These are phyloP conservation scores for Hydropsyche tenuis DNA, from an alignment of 1,140 invertebrate species.

Conservation along the genomic window DNA sequence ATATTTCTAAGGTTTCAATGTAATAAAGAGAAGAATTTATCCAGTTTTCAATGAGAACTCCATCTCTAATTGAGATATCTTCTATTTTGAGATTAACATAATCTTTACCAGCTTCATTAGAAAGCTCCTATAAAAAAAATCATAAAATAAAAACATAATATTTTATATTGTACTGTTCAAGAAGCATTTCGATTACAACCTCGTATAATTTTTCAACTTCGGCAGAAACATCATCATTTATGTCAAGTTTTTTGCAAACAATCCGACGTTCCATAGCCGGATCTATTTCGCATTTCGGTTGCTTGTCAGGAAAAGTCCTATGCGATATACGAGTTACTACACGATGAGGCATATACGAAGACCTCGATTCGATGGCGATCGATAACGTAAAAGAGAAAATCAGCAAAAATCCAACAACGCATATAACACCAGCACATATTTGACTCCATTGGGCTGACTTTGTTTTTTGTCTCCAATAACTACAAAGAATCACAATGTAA, in stretches of 20 bases:
- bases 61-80: neutral
- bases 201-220: too few species aligned
- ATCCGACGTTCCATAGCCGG: too few species aligned
- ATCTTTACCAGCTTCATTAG: neutral
- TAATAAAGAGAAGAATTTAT: neutral
- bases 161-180: too few species aligned
- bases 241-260: neutral
- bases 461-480: neutral
- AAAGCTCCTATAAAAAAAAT: neutral
- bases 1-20: neutral
- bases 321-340: neutral
- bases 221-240: neutral
- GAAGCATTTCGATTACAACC: too few species aligned
- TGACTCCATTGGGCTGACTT: conserved; percentile 43
- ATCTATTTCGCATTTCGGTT: neutral
- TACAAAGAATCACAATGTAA: too few species aligned
- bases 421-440: conserved; percentile 41
- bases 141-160: neutral
- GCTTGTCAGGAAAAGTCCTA: neutral
- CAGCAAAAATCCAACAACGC: conserved; percentile 38
- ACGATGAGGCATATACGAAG: too few species aligned
- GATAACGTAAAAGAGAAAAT: conserved; percentile 38
- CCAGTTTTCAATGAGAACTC: neutral
- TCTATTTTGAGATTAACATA: neutral
- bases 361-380: neutral